Conservation (phyloP, 2,797 vertebrate species). For the Pipistrellus pipistrellus region DNA sequence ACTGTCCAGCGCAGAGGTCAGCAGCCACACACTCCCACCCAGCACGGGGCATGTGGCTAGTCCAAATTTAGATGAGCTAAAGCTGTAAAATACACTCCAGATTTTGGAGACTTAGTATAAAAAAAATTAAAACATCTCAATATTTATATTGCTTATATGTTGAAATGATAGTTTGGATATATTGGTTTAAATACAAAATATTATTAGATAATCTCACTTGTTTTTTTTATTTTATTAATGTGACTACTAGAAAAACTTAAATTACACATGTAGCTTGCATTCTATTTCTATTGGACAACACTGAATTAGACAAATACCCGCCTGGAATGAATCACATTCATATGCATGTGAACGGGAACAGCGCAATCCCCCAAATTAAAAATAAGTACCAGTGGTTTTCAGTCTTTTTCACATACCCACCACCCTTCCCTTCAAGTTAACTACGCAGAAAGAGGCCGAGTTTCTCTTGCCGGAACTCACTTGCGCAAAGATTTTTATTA, state of each 20-base stretch:
- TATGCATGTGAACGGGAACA: not conserved
- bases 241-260: slow-evolving; percentile 55
- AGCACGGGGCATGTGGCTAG: not conserved
- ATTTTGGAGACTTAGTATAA: slow-evolving; percentile 13
- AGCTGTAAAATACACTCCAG: not conserved
- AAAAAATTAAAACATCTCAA: not conserved
- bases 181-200: slow-evolving; percentile 51
- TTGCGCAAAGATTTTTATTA: slow-evolving; percentile 51
- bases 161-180: slow-evolving; percentile 35
- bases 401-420: not conserved
- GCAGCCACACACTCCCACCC: not conserved
- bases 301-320: slow-evolving; percentile 12
- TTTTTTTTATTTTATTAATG: slow-evolving; percentile 59
- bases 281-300: not conserved
- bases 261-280: slow-evolving; percentile 19
- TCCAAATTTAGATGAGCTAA: slow-evolving; percentile 31
- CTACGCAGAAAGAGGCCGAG: not conserved
- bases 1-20: not conserved
- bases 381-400: not conserved
- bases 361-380: not conserved
- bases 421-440: not conserved
- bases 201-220: not conserved
- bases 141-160: slow-evolving; percentile 5
- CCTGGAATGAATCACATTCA: slow-evolving; percentile 43
- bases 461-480: slow-evolving; percentile 49